Evolutionary conservation across 2,797 vertebrate genomes (phyloP), one percentile per base, ranked within the genome.

Genomic region (Hippocampus kuda): DNA sequence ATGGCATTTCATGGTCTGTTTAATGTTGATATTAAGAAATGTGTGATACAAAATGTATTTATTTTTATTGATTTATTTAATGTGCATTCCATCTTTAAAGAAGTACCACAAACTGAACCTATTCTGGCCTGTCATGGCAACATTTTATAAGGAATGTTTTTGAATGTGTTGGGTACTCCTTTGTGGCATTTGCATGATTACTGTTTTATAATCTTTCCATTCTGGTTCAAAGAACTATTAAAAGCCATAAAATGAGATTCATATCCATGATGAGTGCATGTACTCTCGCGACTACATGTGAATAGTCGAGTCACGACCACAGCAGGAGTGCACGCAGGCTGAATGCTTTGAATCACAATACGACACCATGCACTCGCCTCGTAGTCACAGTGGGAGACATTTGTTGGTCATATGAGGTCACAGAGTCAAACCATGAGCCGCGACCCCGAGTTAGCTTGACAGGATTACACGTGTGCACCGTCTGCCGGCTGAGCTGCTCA

Each of bases 371-470:
- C 15, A 72, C 76, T 75, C 67, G 78, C 79, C 77, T 80, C 79
- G 68, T 74, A 83, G 84, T 83, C 81, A 85, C 83, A 73, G 81
- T 67, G 79, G 85, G 85, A 82, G 68, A 69, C 74, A 78, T 80
- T 87, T 83, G 84, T 68, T 75, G 76, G 73, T 77, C 8, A 74
- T 54, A 69, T 75, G 81, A 84, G 83, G 83, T 85, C 85, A 81
- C 51, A 8, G 9, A 76, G 87, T 84, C 49, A 51, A 26, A n/a
- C 69, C 73, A n/a, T 81, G 77, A 9, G 79, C 82, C 79, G 81
- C 53, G 76, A 85, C 87, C 87, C 84, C 0, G 60, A 69, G 78
- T 75, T 79, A 69, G 71, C 75, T 82, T 79, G 76, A 80, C 75
- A 65, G 74, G 70, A 76, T 75, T 79, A 83, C 84, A 86, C 65